Percentiles rank a stretch among this genome's conserved stretches.
Conservation (phyloP, 23 tunicate species). For the Phallusia fumigata region DNA sequence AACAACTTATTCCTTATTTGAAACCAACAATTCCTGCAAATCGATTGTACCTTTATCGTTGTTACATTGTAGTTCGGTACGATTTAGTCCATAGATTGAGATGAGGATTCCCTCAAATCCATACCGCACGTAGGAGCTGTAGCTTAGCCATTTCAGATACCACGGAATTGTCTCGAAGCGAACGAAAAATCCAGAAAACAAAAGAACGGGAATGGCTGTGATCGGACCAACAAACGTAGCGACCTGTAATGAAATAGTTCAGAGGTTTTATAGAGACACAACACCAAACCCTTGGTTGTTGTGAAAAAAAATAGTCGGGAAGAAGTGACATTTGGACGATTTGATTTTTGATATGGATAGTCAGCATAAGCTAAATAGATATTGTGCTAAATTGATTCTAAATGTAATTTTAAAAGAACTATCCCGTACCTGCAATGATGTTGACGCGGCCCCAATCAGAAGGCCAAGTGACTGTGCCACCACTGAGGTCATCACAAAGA, state of each 20-base stretch:
- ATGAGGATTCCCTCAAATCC: conserved; percentile 93
- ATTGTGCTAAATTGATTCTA: too few species aligned
- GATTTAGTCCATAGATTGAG: conserved; percentile 90
- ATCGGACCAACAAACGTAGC: conserved; percentile 98
- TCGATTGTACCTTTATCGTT: conserved; percentile 32
- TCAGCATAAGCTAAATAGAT: too few species aligned
- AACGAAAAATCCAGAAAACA: conserved; percentile 98
- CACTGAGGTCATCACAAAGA: conserved; percentile 89
- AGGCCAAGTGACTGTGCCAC: conserved; percentile 93
- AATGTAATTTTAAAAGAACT: too few species aligned
- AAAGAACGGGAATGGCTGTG: conserved; percentile 78
- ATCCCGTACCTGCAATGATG: conserved; percentile 87
- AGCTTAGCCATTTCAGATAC: conserved; percentile 96
- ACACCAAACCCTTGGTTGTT: too few species aligned
- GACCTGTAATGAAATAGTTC: conserved; percentile 35
- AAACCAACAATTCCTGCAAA: too few species aligned
- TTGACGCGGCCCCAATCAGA: conserved; percentile 94
- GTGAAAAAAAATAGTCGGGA: too few species aligned
- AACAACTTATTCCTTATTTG: too few species aligned
- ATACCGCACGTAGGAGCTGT: conserved; percentile 89
- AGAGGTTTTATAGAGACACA: too few species aligned
- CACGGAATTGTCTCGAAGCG: conserved; percentile 95
- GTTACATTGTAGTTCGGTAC: conserved; percentile 71
- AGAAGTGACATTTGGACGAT: too few species aligned
- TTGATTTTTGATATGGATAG: too few species aligned